These are phyloP conservation scores for Scytalopus superciliaris DNA, from an alignment of 2,113 vertebrate species.

Conservation along the genomic window DNA sequence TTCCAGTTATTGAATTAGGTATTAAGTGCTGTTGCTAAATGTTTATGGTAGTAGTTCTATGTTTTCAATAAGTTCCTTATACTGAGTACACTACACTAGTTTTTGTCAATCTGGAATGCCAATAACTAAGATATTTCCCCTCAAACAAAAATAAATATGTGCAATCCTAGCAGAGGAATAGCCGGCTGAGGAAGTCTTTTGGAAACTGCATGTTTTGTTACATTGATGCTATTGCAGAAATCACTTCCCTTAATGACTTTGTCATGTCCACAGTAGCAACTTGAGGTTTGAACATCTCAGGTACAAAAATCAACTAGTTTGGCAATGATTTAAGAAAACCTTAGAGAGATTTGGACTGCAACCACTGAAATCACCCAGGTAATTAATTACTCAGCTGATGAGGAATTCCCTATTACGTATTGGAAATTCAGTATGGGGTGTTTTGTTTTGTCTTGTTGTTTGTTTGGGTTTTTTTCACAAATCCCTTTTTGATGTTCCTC, in stretches of 20 bases:
- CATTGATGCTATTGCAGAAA: background rate
- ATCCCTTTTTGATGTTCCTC: background rate
- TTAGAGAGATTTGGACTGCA: background rate
- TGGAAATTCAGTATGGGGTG: no score
- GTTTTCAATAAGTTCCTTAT: background rate
- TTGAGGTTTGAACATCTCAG: background rate
- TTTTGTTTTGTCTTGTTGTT: no score
- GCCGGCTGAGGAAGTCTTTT: background rate
- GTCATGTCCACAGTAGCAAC: background rate
- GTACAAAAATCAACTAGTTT: background rate
- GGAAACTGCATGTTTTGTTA: background rate
- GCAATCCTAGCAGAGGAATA: background rate
- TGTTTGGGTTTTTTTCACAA: no score
- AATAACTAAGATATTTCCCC: background rate
- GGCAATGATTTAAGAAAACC: background rate
- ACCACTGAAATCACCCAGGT: background rate
- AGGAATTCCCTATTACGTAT: no score
- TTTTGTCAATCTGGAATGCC: background rate
- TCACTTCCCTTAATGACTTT: background rate
- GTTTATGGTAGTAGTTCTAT: background rate
- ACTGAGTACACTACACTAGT: background rate
- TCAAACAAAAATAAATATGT: background rate
- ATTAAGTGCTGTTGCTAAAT: background rate
- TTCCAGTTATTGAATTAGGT: background rate
- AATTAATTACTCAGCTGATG: background rate